phyloP scores from a whole-genome alignment of 2,113 vertebrate species.

The Pholis gunnellus region DNA sequence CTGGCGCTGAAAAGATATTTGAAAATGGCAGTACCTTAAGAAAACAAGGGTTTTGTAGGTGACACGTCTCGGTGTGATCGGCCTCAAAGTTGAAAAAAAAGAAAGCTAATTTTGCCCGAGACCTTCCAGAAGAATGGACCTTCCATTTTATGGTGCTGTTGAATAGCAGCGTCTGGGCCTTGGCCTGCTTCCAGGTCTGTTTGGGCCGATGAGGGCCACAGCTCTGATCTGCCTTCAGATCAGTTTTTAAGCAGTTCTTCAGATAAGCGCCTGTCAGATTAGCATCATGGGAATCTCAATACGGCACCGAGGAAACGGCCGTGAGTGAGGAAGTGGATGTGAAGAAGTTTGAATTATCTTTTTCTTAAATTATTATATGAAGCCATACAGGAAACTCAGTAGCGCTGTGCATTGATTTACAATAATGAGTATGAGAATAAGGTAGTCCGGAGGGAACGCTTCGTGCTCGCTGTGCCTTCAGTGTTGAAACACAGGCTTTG shows the following conservation, averaged over 20 bases:
- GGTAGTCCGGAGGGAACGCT: too few species aligned
- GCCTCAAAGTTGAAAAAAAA: too few species aligned
- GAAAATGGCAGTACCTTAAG: too few species aligned
- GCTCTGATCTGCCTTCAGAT: conserved; percentile 45
- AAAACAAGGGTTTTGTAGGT: too few species aligned
- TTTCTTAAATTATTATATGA: not conserved
- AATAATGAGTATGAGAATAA: too few species aligned
- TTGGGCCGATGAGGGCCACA: conserved; percentile 7
- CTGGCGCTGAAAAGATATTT: too few species aligned
- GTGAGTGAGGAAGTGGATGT: not conserved
- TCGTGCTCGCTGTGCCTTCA: too few species aligned
- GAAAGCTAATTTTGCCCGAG: not conserved
- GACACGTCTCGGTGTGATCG: too few species aligned
- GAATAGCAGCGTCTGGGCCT: not conserved
- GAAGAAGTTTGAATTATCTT: too few species aligned
- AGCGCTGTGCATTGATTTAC: too few species aligned
- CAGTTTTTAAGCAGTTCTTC: not conserved
- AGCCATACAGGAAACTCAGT: too few species aligned
- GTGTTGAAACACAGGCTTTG: too few species aligned
- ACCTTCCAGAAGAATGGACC: not conserved
- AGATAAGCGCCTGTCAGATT: conserved; percentile 24
- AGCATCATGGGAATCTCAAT: conserved; percentile 23
- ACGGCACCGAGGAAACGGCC: not conserved
- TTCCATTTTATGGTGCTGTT: conserved; percentile 7
- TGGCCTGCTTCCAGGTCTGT: conserved; percentile 45